phyloP scores from a whole-genome alignment of 2,888 invertebrate genomes.

The Mythimna albipuncta region DNA sequence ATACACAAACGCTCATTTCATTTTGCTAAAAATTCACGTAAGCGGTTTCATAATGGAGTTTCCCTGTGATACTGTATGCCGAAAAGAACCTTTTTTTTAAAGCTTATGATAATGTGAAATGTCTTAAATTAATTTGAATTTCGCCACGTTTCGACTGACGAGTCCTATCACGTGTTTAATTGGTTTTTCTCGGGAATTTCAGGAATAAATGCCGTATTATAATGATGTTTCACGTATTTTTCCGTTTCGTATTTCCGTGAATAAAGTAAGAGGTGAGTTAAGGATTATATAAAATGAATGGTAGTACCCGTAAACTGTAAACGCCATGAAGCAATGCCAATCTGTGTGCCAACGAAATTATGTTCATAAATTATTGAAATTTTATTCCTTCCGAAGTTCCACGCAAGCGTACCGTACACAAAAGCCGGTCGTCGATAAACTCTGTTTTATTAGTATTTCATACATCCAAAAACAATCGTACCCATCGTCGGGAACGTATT shows the following conservation, averaged over 20 bases:
- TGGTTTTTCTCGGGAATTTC: slow-evolving; percentile 47
- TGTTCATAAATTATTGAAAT: slow-evolving; percentile 60
- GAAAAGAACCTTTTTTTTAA: slow-evolving; percentile 69
- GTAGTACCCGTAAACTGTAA: slow-evolving; percentile 35
- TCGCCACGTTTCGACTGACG: slow-evolving; percentile 65
- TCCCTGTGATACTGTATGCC: slow-evolving; percentile 69
- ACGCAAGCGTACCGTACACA: slow-evolving; percentile 52
- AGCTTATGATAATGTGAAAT: slow-evolving; percentile 71
- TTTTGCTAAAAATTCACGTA: slow-evolving; percentile 67
- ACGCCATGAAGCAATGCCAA: slow-evolving; percentile 49
- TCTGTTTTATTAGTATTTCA: slow-evolving; percentile 66
- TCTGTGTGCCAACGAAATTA: slow-evolving; percentile 53
- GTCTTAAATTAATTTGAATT: slow-evolving; percentile 71
- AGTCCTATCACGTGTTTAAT: slow-evolving; percentile 60
- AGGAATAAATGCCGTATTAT: slow-evolving; percentile 2
- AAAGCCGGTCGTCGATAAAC: slow-evolving; percentile 64
- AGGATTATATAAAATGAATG: slow-evolving; percentile 44
- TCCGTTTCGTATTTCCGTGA: slow-evolving; percentile 15
- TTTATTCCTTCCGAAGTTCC: slow-evolving; percentile 55
- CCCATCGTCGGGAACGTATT: slow-evolving; percentile 71
- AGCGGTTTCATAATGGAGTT: slow-evolving; percentile 68
- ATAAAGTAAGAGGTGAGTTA: slow-evolving; percentile 10
- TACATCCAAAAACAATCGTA: slow-evolving; percentile 72
- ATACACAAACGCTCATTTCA: slow-evolving; percentile 65
- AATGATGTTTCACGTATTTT: slow-evolving; percentile 26